Evolutionary conservation across 2,113 vertebrate genomes (phyloP).

Genomic region (Hippocampus zosterae): DNA sequence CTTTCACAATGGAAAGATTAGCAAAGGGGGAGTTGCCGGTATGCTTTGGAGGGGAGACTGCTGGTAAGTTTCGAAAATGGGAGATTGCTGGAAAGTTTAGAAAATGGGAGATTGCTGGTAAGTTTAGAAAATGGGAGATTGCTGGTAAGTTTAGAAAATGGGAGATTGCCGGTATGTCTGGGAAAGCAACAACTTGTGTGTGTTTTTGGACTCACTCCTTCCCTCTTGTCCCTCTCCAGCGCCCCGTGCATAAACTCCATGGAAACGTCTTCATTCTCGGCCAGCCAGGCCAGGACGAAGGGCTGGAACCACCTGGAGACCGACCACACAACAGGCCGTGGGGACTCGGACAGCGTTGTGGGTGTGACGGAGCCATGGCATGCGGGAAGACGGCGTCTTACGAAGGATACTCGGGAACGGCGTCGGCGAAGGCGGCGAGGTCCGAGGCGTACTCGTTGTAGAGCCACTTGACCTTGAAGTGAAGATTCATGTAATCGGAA

Average conservation of each 20-base stretch:
- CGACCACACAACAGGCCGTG: not conserved
- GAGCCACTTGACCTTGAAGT: conserved; percentile 99
- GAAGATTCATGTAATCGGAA: conserved; percentile 98
- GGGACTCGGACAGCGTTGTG: not conserved
- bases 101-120: not conserved
- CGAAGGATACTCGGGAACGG: conserved; percentile 88
- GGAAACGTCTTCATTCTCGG: conserved; percentile 96
- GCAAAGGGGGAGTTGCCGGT: no score
- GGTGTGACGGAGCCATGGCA: not conserved
- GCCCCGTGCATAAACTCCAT: conserved; percentile 93
- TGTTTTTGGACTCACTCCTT: conserved; percentile 73
- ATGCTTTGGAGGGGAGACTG: not conserved
- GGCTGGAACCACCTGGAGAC: conserved; percentile 88
- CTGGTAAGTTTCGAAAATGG: not conserved
- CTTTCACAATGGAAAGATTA: no score
- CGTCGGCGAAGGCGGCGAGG: conserved; percentile 77
- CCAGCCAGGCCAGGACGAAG: conserved; percentile 93
- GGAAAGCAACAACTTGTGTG: not conserved
- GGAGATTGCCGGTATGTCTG: not conserved
- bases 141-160: not conserved
- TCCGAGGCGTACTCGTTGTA: conserved; percentile 89
- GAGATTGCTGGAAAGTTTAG: not conserved
- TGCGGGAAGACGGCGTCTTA: conserved; percentile 64
- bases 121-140: not conserved
- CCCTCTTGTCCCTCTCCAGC: conserved; percentile 94